Evolutionary conservation across 1,140 invertebrate species (phyloP), one percentile per base, ranked within the genome.

Genomic region (Ceratitis capitata): DNA sequence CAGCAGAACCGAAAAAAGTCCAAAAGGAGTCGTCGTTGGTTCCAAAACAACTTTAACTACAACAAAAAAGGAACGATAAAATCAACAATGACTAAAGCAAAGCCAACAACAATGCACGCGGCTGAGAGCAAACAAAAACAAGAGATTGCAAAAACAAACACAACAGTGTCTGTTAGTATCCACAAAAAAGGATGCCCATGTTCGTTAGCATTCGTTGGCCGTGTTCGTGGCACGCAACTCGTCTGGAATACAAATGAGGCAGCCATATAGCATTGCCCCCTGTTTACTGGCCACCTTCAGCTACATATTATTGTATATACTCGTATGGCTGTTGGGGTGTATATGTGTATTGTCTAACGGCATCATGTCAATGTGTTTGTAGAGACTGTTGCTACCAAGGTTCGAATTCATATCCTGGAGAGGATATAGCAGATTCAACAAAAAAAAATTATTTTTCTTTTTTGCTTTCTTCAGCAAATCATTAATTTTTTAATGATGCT

Each of bases 241-340:
- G 83, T 84, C 83, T 84, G 83, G 83, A 84, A 84, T 84, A 84
- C 56, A 84, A 84, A 84, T 84, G 83, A 84, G 83, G 12, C 19
- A 42, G 51, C 26, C 82, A 51, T 32, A 53, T 83, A 23, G 26
- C 78, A 23, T n/a, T 56, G 51, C 51, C 51, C 23, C 10, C n/a
- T 56, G 19, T 56, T 56, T 56, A 7, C 51, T n/a, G 51, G 9
- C 69, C 39, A 23, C 14, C 14, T 12, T 23, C 39, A 7, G 39
- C 14, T n/a, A n/a, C n/a, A n/a, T n/a, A n/a, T n/a, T n/a, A n/a
- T n/a, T n/a, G n/a, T n/a, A n/a, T n/a, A n/a, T n/a, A n/a, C n/a
- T n/a, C n/a, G 39, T 39, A 26, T 78, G 19, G 69, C 45, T 78
- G n/a, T 78, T 45, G 69, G 39, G 69, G 69, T 78, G 69, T 23